These are phyloP conservation scores for Vanessa atalanta DNA, from an alignment of 1,140 invertebrate species.

Conservation along the genomic window DNA sequence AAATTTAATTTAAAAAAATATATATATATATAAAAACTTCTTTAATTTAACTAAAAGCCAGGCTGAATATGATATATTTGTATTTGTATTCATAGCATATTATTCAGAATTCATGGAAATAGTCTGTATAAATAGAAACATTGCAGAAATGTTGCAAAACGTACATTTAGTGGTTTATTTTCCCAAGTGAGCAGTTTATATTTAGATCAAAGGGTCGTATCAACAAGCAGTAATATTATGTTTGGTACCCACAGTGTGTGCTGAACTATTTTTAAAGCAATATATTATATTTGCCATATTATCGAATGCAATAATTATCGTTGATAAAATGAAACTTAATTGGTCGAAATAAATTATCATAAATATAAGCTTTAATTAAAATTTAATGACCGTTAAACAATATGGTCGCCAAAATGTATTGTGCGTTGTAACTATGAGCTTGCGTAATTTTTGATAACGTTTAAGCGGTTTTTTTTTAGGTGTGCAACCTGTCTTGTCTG, in stretches of 20 bases:
- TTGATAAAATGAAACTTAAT: not conserved
- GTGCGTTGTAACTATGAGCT: no score
- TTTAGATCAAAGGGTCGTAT: constrained; percentile 7
- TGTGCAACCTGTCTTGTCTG: constrained; percentile 93
- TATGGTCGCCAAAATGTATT: no score
- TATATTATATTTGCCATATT: constrained; percentile 5
- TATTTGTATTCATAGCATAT: not conserved
- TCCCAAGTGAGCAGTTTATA: constrained; percentile 14
- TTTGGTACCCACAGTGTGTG: not conserved
- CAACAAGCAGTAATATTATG: constrained; percentile 4
- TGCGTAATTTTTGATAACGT: not conserved
- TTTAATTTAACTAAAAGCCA: not conserved
- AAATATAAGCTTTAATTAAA: not conserved
- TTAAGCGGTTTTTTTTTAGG: constrained; percentile 74
- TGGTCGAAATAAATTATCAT: not conserved
- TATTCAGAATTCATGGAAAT: not conserved
- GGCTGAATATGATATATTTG: not conserved
- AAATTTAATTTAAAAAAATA: not conserved
- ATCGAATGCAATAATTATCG: not conserved
- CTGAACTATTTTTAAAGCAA: not conserved
- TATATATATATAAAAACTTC: no score
- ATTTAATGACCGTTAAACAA: not conserved
- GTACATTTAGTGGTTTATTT: constrained; percentile 7
- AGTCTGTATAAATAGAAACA: not conserved
- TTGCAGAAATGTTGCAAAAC: not conserved